Base-by-base conservation (phyloP, 2,797 vertebrate species). In the Enoplosus armatus region DNA sequence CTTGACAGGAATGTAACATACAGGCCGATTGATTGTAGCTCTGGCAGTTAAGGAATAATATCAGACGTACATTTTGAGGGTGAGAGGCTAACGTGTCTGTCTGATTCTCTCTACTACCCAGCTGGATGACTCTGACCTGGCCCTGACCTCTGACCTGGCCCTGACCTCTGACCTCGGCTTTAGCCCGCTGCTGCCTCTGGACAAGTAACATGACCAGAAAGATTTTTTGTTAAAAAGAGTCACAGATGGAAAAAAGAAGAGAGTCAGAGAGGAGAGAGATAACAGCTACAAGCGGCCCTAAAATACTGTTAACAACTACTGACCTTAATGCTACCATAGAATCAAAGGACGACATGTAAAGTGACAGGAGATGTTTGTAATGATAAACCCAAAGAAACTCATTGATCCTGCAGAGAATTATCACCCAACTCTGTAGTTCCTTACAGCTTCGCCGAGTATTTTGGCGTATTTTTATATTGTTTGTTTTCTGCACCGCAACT, bases 131-230 rank as follows among this genome's bases (percentile, higher is more conserved):
- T 72, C 26, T 75, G 75, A 84, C 72, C 26, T 75, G 75, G 82
- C 73, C 60, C 54, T 79, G 56, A 71, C 68, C 59, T 51, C 14
- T 80, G 74, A 89, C 62, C 71, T n/a, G 15, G 48, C 61, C 60
- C 54, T 79, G 56, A 71, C 68, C 59, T 51, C 14, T 80, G 74
- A 89, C 62, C 72, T 65, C 9, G 0, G 7, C 29, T 55, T 60
- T 11, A 27, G 64, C 51, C 22, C 61, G 51, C 60, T 79, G 79
- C 37, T 55, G 37, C 77, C 56, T 75, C 53, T 18, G 70, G 75
- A 65, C 18, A 48, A 51, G 37, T 41, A 8, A 2, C 6, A 0
- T 6, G 1, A 18, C 35, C 37, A 58, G 50, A 54, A 24, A 48
- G 27, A n/a, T n/a, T n/a, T n/a, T n/a, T n/a, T 12, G 22, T 47